Evolutionary conservation across 2,888 invertebrate species (phyloP), one percentile per base, ranked within the genome.

Genomic region (Oscheius sp.): DNA sequence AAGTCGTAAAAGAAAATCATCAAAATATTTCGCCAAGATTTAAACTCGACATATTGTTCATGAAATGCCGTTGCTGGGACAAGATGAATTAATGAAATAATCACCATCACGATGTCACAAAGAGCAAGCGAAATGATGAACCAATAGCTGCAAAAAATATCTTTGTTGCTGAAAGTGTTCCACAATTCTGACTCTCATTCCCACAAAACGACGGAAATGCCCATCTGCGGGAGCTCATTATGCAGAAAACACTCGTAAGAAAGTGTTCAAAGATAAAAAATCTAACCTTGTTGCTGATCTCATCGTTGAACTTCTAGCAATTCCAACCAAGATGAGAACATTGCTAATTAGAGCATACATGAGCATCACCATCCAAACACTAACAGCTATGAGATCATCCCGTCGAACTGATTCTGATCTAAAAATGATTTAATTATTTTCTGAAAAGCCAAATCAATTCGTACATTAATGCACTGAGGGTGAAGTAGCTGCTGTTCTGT

Each of bases 1-100:
- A 85, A 72, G 64, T 85, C 82, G 72, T 85, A 85, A 71, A 83
- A 74, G 65, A 85, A 85, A 20, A 85, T 77, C 80, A 82, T 83
- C 2, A 80, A 55, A 25, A 82, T 78, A 64, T 84, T 84, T 20
- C 82, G 58, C 23, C 68, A 63, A 1, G 81, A 80, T n/a, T 69
- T 69, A 55, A 74, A 74, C 37, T 78, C 70, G 8, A 83, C 79
- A 53, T 77, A 83, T 48, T 76, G 63, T n/a, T 74, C 75, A 68
- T 85, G 85, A 34, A 83, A 79, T 1, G 80, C 79, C 1, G 85
- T 85, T 20, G 84, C 81, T 3, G 84, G 84, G 4, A 85, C 80
- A 6, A 85, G 71, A 68, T 83, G 83, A 0, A 75, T 73, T 15
- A 83, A 63, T 10, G 80, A 79, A 52, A 85, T 82, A 45, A 82